phyloP scores from a whole-genome alignment of 2,797 vertebrate species.

The Urosaurus nigricauda region DNA sequence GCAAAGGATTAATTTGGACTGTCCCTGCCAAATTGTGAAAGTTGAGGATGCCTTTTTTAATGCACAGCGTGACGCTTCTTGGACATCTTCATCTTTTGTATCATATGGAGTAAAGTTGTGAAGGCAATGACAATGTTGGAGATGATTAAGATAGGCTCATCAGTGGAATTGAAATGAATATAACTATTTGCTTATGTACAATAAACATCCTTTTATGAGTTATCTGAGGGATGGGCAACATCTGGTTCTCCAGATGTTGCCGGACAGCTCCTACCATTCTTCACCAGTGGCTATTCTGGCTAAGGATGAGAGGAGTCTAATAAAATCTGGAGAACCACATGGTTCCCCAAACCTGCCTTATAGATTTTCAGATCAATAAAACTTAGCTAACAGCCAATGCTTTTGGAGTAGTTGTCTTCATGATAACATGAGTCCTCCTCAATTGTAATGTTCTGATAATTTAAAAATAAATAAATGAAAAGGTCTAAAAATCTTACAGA shows the following conservation, averaged over 20 bases:
- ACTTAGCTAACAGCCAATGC: not conserved
- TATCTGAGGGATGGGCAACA: too few relatives aligned
- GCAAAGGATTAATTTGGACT: too few relatives aligned
- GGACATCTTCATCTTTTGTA: not conserved
- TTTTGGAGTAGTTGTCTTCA: not conserved
- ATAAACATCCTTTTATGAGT: not conserved
- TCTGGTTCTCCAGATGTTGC: too few relatives aligned
- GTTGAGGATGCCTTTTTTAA: constrained; percentile 14
- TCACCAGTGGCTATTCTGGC: too few relatives aligned
- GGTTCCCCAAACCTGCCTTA: not conserved
- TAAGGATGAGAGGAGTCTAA: too few relatives aligned
- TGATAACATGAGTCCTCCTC: not conserved
- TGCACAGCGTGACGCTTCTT: not conserved
- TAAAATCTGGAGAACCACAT: too few relatives aligned
- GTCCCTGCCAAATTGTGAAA: too few relatives aligned
- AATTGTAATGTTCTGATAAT: not conserved
- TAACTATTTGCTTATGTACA: not conserved
- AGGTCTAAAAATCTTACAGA: not conserved
- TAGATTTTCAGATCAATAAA: not conserved
- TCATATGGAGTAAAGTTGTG: not conserved
- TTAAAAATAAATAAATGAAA: not conserved
- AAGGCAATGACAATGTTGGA: not conserved
- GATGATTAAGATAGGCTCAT: not conserved
- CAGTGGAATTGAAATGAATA: not conserved
- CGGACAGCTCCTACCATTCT: too few relatives aligned